Conservation (phyloP, 2,888 invertebrate genomes). For the Siphlonurus alternatus region DNA sequence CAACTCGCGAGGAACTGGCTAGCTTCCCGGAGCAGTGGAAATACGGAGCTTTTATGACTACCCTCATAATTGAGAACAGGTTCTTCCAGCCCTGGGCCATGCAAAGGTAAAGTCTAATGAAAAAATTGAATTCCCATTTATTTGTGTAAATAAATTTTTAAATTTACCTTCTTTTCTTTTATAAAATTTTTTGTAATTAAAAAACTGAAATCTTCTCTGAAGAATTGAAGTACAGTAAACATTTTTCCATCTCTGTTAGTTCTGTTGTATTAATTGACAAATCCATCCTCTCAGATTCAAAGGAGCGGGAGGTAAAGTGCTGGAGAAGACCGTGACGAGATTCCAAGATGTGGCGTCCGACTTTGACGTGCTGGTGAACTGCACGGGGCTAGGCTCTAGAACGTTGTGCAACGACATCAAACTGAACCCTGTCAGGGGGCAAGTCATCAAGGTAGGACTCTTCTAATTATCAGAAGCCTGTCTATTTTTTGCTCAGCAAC, state of each 20-base stretch:
- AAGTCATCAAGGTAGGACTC: conserved; percentile 48
- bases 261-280: too few relatives aligned
- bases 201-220: too few relatives aligned
- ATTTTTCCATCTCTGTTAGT: too few relatives aligned
- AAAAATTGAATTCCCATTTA: too few relatives aligned
- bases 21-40: conserved; percentile 59
- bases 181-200: too few relatives aligned
- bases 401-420: conserved; percentile 54
- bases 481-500: background rate
- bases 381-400: conserved; percentile 70
- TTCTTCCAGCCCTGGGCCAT: conserved; percentile 65
- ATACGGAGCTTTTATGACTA: conserved; percentile 67
- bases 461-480: background rate
- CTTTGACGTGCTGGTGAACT: conserved; percentile 66
- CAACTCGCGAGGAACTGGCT: conserved; percentile 51
- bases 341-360: conserved; percentile 39
- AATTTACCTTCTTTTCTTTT: too few relatives aligned
- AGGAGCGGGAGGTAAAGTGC: conserved; percentile 43
- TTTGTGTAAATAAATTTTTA: too few relatives aligned
- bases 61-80: conserved; percentile 55
- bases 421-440: conserved; percentile 67
- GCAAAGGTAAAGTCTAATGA: conserved; percentile 40
- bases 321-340: conserved; percentile 35
- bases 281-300: too few relatives aligned
- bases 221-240: too few relatives aligned